A percentile compares a stretch with the other conserved stretches of the same genome.
Evolutionary conservation across 2,888 invertebrate species (phyloP).

Genomic region (Timandra comae): DNA sequence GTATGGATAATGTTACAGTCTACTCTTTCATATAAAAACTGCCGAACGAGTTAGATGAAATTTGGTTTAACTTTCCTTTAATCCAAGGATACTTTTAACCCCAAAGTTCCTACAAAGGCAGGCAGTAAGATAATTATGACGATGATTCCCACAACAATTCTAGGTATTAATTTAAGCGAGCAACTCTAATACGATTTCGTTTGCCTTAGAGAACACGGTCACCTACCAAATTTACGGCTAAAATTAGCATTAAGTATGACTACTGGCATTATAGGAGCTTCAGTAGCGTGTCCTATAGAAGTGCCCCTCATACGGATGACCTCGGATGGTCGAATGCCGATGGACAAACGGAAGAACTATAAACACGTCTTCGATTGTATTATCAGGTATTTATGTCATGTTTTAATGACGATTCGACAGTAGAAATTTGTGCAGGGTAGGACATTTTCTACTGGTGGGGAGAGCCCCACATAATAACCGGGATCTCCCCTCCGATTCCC

Average conservation of each 20-base stretch:
- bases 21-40: no score
- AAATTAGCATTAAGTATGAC: slow-evolving; percentile 89
- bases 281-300: slow-evolving; percentile 96
- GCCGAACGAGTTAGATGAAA: no score
- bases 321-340: slow-evolving; percentile 91
- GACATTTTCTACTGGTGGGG: background rate
- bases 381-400: slow-evolving; percentile 22
- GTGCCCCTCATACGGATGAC: slow-evolving; percentile 96
- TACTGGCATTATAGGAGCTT: slow-evolving; percentile 88
- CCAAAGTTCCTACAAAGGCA: no score
- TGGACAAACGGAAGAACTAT: slow-evolving; percentile 89
- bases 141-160: no score
- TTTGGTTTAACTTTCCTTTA: no score
- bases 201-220: slow-evolving; percentile 39
- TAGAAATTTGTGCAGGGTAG: background rate
- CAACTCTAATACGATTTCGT: no score
- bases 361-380: slow-evolving; percentile 92
- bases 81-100: no score
- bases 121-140: no score
- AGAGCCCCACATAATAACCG: no score
- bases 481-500: no score
- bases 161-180: no score
- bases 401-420: background rate
- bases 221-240: slow-evolving; percentile 83
- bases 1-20: no score